Evolutionary conservation across 2,888 invertebrate genomes (phyloP).

Genomic region (Calameuta pallipes): DNA sequence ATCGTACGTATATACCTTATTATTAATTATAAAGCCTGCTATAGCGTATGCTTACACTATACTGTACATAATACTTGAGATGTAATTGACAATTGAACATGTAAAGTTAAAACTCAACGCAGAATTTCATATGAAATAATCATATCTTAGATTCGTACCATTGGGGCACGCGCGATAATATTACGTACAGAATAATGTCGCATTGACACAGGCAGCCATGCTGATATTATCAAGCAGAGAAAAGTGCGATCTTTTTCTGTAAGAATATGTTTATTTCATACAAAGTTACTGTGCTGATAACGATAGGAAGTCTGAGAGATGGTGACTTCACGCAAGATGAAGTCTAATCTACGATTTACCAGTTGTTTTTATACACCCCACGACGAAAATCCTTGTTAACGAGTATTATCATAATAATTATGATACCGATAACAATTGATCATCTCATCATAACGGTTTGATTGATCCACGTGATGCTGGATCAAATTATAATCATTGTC

Average conservation of each 20-base stretch:
- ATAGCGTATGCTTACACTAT: constrained; percentile 22
- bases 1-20: constrained; percentile 1
- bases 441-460: constrained; percentile 6
- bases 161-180: constrained; percentile 8
- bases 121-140: constrained; percentile 34
- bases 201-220: constrained; percentile 15
- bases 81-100: constrained; percentile 5
- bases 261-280: constrained; percentile 41
- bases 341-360: background rate
- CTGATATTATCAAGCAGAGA: background rate
- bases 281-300: constrained; percentile 15
- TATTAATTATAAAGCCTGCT: background rate
- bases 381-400: background rate
- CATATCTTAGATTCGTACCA: constrained; percentile 25
- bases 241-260: constrained; percentile 15
- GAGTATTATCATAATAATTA: background rate
- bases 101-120: constrained; percentile 1
- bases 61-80: constrained; percentile 33
- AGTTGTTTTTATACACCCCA: background rate
- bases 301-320: background rate
- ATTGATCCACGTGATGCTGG: constrained; percentile 1
- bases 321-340: background rate
- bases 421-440: background rate
- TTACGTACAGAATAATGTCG: constrained; percentile 38
- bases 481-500: constrained; percentile 3